phyloP scores from a whole-genome alignment of 2,888 invertebrate genomes.

The Bruchidius siliquastri region DNA sequence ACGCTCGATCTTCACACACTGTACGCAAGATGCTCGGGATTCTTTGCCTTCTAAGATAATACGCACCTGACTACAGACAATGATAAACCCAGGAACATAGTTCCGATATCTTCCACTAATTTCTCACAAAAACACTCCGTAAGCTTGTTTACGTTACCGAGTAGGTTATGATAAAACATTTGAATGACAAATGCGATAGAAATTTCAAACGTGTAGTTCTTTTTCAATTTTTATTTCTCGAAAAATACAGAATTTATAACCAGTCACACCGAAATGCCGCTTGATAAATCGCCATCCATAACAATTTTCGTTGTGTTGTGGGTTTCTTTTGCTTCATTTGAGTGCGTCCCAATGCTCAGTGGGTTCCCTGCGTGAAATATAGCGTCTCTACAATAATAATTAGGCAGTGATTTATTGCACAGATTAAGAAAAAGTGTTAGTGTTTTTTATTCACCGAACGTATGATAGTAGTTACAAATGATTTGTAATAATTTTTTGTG shows the following conservation, averaged over 20 bases:
- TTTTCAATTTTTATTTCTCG: background rate
- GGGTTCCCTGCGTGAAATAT: background rate
- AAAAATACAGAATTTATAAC: background rate
- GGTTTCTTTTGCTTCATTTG: background rate
- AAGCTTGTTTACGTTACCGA: background rate
- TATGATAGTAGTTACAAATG: background rate
- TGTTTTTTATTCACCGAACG: background rate
- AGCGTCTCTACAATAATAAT: background rate
- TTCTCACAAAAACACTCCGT: background rate
- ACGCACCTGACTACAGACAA: too few relatives aligned
- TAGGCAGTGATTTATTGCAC: background rate
- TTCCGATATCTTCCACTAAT: background rate
- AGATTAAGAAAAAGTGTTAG: background rate
- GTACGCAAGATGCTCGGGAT: too few relatives aligned
- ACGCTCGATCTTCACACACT: too few relatives aligned
- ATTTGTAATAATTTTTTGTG: background rate
- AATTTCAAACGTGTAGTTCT: background rate
- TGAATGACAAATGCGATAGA: background rate
- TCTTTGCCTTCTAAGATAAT: too few relatives aligned
- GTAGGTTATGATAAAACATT: background rate
- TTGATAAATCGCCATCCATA: background rate
- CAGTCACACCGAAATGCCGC: background rate
- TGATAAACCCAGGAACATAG: too few relatives aligned
- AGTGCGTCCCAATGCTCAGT: background rate
- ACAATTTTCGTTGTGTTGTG: background rate